Evolutionary conservation across 2,797 vertebrate species (phyloP), one percentile per base, ranked within the genome.

Genomic region (Hippopotamyrus pictus): DNA sequence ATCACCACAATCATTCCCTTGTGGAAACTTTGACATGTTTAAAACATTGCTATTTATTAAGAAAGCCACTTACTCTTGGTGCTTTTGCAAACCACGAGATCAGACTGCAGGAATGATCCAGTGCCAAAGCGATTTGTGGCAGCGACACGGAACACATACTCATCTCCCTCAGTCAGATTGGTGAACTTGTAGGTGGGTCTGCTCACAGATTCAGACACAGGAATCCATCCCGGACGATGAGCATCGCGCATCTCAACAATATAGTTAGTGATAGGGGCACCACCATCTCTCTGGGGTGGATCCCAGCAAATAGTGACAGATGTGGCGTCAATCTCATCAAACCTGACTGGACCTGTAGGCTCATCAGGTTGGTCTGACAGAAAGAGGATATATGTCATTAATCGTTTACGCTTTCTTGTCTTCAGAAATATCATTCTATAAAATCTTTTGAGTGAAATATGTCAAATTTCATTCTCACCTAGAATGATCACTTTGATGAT

Each of bases 71-170:
- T 97, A 99, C 99, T 97, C 88, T 97, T 99, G 92, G 96, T 95
- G 94, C 99, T 99, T 90, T 92, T 98, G 96, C 98, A 98, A 92
- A 97, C 97, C 91, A 98, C 96, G 59, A 98, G 93, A 88, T 99
- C 98, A 88, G 98, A 99, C 90, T 99, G 98, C 91, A 99, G 94
- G 93, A 97, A 99, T 37, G 98, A 98, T 92, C 99, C 99, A 0
- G 97, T 97, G 90, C 99, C 99, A 8, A 98, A 99, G 90, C 96
- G 97, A 93, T 99, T 99, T 29, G 97, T 95, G 51, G 98, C 98
- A 92, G 98, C 98, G 57, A 97, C 97, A 50, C 98, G 97, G 97
- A 99, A 99, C 91, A 99, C 97, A 0, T 99, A 99, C 93, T 99
- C 99, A 79, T 97, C 96, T 93, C 97, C 96, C 94, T 99, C 99